Evolutionary conservation across 2,888 invertebrate genomes (phyloP).

Genomic region (Brenthis ino): DNA sequence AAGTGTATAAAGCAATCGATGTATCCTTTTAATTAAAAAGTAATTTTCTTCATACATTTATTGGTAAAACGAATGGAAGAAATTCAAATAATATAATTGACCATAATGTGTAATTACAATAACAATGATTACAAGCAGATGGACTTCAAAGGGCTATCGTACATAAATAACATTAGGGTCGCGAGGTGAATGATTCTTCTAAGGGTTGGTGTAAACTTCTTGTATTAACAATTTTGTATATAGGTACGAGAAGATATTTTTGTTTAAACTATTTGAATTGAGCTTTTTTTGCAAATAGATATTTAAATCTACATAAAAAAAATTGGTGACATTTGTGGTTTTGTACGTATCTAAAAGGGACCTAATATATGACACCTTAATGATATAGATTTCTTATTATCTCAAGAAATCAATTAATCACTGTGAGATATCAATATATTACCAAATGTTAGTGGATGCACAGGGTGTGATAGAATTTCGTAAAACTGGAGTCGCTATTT

Average conservation of each 20-base stretch:
- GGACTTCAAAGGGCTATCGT: conserved; percentile 40
- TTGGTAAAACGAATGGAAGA: not conserved
- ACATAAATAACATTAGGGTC: conserved; percentile 41
- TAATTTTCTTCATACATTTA: not conserved
- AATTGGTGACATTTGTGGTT: no score
- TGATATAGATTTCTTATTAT: no score
- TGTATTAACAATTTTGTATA: conserved; percentile 1
- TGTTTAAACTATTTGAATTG: not conserved
- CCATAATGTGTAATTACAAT: conserved; percentile 44
- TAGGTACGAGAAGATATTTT: not conserved
- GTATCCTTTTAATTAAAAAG: not conserved
- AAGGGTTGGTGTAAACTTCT: conserved; percentile 23
- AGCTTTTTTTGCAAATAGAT: no score
- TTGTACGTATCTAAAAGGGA: no score
- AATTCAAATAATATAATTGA: conserved; percentile 39
- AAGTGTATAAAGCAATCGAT: not conserved
- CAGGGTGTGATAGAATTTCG: no score
- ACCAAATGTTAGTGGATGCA: no score
- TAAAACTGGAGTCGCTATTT: no score
- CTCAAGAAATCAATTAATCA: no score
- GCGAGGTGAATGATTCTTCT: conserved; percentile 38
- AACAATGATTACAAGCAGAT: conserved; percentile 32
- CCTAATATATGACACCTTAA: no score
- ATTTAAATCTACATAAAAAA: no score
- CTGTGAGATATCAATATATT: no score